Evolutionary conservation across 2,888 invertebrate species (phyloP), one percentile per base, ranked within the genome.

Genomic region (Cremastinae sp.): DNA sequence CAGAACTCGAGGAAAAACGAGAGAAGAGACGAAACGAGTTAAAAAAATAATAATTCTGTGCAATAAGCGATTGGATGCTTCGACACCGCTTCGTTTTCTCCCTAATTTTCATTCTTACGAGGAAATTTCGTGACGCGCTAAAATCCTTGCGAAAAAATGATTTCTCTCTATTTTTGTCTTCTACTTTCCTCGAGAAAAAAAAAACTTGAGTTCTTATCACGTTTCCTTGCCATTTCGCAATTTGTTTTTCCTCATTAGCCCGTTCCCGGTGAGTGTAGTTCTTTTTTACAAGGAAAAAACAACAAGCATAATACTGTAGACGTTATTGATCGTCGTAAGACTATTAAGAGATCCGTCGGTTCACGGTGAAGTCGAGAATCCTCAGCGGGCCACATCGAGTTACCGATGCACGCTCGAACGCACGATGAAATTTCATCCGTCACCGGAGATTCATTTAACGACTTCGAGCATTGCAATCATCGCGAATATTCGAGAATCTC

Each of bases 271-370:
- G 64, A 59, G 43, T 55, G 69, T 78, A 78, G 79, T 78, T 77
- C 75, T 83, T 83, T 82, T 84, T 82, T 84, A 85, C 80, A 84
- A 81, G 72, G 79, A 75, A 61, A 79, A 81, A 28, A 82, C 64
- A 80, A 80, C 77, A 79, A 79, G 61, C 62, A 81, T 81, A 83
- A 82, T 81, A 83, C 80, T 80, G 81, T 83, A 86, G 82, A 81
- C 81, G 78, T 80, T 80, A 79, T 77, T 61, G 72, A 78, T 79
- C 56, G 77, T 74, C 72, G 76, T 78, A 77, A 80, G 79, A 81
- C 75, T 56, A 66, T 64, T 62, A 78, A 71, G 53, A 65, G 28
- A 28, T 2, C 28, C 37, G 45, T 77, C 74, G 71, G 56, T 74
- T 70, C 43, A 68, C 76, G 75, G 39, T 53, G 41, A 43, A 76